These are phyloP conservation scores for Taenioides sp. DNA, from an alignment of 2,797 vertebrate genomes.

Conservation along the genomic window DNA sequence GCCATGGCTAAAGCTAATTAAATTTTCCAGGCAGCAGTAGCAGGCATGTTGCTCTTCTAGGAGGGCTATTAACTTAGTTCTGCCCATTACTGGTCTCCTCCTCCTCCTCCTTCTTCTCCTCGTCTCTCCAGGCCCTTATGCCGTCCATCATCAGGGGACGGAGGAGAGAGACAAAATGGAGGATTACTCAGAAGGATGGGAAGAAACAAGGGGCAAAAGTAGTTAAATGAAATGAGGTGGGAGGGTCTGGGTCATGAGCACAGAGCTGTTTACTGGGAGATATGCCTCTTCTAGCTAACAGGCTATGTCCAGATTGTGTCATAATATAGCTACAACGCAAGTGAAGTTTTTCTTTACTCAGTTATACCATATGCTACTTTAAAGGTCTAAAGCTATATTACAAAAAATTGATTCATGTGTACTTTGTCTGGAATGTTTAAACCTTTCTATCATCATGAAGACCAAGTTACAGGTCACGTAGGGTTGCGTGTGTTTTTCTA, in stretches of 20 bases:
- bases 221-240: constrained; percentile 31
- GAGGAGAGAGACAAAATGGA: constrained; percentile 5
- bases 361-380: no score
- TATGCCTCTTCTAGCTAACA: background rate
- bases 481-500: no score
- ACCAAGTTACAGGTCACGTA: no score
- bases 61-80: constrained; percentile 73
- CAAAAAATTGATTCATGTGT: no score
- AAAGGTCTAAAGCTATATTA: no score
- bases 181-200: background rate
- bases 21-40: constrained; percentile 69
- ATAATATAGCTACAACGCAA: no score
- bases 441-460: no score
- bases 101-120: constrained; percentile 32
- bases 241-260: background rate
- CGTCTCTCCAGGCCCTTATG: constrained; percentile 36
- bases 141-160: constrained; percentile 52
- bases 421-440: no score
- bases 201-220: constrained; percentile 7
- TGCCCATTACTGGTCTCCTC: constrained; percentile 63
- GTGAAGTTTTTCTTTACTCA: no score
- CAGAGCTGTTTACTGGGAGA: background rate
- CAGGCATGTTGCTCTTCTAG: constrained; percentile 72
- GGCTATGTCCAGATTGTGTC: background rate
- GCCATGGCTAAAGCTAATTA: constrained; percentile 64